phyloP scores from a whole-genome alignment of 2,888 invertebrate genomes.

The Callyntrura sp. region DNA sequence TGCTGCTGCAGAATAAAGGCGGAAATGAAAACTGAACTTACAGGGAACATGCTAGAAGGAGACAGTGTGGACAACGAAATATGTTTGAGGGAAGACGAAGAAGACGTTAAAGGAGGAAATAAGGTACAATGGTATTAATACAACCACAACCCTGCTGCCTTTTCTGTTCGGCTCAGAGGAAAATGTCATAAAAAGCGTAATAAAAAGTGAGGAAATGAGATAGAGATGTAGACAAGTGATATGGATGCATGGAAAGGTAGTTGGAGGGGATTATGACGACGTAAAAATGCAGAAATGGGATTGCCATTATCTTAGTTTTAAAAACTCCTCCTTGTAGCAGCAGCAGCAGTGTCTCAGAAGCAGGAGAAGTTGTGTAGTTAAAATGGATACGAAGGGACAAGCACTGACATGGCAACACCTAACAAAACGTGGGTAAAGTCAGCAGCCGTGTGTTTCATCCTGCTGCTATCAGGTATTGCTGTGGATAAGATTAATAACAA shows the following conservation, averaged over 20 bases:
- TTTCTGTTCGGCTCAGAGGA: neutral
- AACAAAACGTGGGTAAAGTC: no score
- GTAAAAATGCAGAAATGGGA: neutral
- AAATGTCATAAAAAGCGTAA: no score
- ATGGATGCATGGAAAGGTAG: neutral
- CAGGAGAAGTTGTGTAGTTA: neutral
- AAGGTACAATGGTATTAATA: neutral
- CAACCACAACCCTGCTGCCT: neutral
- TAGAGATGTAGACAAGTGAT: neutral
- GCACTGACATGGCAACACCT: no score
- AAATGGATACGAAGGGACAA: neutral
- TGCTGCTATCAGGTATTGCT: no score
- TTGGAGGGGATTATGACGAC: neutral
- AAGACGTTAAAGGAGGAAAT: no score
- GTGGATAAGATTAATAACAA: no score
- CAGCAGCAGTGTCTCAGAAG: neutral
- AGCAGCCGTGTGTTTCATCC: no score
- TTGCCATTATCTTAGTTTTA: neutral
- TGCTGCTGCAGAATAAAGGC: no score
- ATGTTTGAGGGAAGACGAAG: no score
- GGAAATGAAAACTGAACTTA: no score
- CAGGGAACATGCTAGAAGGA: no score
- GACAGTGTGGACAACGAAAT: no score
- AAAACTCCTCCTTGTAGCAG: neutral
- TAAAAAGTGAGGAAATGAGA: neutral